Percentiles rank a stretch among this genome's conserved stretches.
Evolutionary conservation across 2,113 vertebrate genomes (phyloP).

Genomic region (Corythaixoides concolor): DNA sequence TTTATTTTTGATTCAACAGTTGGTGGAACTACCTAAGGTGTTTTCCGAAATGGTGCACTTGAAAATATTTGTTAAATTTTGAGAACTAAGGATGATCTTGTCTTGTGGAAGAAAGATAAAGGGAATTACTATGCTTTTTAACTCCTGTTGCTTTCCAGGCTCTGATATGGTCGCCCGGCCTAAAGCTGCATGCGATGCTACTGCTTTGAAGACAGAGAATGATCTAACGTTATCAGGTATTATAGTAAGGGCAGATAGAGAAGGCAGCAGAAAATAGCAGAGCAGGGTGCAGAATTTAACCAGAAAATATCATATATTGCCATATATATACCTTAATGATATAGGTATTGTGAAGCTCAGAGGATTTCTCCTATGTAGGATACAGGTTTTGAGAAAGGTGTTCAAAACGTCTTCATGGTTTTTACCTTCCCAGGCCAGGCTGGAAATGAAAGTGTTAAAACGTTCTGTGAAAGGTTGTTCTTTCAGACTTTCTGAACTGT

Average conservation of each 20-base stretch:
- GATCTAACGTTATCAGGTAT: constrained; percentile 23
- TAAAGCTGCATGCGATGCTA: not conserved
- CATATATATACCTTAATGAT: not conserved
- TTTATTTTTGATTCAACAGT: not conserved
- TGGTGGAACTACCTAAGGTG: not conserved
- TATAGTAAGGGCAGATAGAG: not conserved
- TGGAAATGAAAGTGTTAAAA: not conserved
- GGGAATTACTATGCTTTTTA: not conserved
- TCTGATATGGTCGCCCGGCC: not conserved
- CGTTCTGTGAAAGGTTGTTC: not conserved
- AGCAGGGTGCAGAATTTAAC: not conserved
- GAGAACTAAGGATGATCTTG: not conserved
- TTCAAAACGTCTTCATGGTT: not conserved
- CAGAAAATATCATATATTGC: not conserved
- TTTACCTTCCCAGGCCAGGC: not conserved
- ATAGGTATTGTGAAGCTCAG: not conserved
- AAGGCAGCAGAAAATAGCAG: not conserved
- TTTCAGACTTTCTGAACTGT: not conserved
- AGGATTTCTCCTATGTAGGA: not conserved
- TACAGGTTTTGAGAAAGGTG: not conserved
- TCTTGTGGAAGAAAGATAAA: not conserved
- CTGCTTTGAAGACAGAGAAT: not conserved
- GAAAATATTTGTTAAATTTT: not conserved
- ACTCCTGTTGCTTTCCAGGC: constrained; percentile 30
- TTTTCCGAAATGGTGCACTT: not conserved